A percentile compares a stretch with the other conserved stretches of the same genome.
Conservation (phyloP, 1,140 invertebrate species). For the Diorhabda elongata region DNA sequence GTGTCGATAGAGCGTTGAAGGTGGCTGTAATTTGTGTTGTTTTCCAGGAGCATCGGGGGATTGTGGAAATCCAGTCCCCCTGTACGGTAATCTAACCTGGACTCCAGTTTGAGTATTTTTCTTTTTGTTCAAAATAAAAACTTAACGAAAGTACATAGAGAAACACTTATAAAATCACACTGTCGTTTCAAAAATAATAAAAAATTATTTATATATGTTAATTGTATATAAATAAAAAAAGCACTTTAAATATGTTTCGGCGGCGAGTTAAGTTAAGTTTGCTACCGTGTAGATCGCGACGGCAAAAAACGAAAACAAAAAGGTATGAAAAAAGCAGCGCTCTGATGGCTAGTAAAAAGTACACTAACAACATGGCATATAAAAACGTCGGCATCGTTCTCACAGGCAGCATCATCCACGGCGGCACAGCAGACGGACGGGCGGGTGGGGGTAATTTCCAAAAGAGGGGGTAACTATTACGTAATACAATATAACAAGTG, state of each 20-base stretch:
- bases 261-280: conserved; percentile 1
- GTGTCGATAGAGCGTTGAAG: conserved; percentile 66
- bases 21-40: conserved; percentile 55
- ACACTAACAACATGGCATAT: conserved; percentile 38
- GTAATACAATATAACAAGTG: conserved; percentile 36
- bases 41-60: conserved; percentile 42
- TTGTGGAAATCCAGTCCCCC: conserved; percentile 46
- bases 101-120: conserved; percentile 39
- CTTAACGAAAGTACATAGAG: conserved; percentile 7
- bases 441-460: conserved; percentile 18
- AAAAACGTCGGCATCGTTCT: conserved; percentile 34
- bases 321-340: conserved; percentile 30
- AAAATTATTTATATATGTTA: too few relatives aligned
- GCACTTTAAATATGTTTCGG: conserved; percentile 8
- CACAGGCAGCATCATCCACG: conserved; percentile 31
- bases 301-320: conserved; percentile 31
- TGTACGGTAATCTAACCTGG: conserved; percentile 42
- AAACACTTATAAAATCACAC: conserved; percentile 10
- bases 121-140: neutral
- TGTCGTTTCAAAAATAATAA: neutral
- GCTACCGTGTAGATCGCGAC: conserved; percentile 1
- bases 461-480: conserved; percentile 30
- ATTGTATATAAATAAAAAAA: conserved; percentile 15
- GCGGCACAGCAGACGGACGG: conserved; percentile 16
- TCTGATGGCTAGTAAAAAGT: conserved; percentile 37